Evolutionary conservation across 2,797 vertebrate species (phyloP).

Genomic region (Acestrorhynchus altus): DNA sequence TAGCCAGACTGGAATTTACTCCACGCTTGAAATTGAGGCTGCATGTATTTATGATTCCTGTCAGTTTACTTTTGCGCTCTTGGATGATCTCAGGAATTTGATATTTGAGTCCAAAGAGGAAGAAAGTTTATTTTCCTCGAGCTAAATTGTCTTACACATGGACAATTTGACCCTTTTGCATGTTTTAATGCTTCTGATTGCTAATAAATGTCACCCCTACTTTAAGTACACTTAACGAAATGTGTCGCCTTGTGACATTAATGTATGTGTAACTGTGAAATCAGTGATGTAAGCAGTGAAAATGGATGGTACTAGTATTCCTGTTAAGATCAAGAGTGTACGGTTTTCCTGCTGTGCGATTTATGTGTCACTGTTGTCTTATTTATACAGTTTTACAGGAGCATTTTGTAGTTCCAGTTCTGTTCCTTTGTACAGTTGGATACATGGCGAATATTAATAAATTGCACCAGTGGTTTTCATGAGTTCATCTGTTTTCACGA

Average conservation of each 20-base stretch:
- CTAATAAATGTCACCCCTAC: conserved; percentile 46
- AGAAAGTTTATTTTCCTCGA: conserved; percentile 16
- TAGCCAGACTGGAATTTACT: conserved; percentile 22
- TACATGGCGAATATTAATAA: conserved; percentile 65
- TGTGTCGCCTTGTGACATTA: neutral
- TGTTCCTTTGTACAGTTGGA: conserved; percentile 35
- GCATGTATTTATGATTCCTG: conserved; percentile 34
- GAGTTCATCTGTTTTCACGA: too few species aligned
- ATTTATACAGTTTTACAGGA: conserved; percentile 39
- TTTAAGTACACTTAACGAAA: conserved; percentile 24
- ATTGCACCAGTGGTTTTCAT: conserved; percentile 57
- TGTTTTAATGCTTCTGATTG: conserved; percentile 57
- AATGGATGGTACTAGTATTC: conserved; percentile 6
- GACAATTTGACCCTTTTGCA: conserved; percentile 50
- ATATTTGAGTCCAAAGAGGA: conserved; percentile 58
- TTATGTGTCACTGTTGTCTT: conserved; percentile 17
- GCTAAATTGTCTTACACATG: conserved; percentile 45
- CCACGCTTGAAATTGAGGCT: conserved; percentile 35
- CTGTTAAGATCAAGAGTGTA: neutral
- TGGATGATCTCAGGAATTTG: conserved; percentile 70
- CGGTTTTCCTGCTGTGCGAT: conserved; percentile 1
- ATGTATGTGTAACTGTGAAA: conserved; percentile 24
- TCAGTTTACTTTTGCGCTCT: conserved; percentile 31
- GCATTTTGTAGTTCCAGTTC: conserved; percentile 55
- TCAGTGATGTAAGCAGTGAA: neutral